Evolutionary conservation across 1,140 invertebrate genomes (phyloP).

Genomic region (Cataglyphis hispanica): DNA sequence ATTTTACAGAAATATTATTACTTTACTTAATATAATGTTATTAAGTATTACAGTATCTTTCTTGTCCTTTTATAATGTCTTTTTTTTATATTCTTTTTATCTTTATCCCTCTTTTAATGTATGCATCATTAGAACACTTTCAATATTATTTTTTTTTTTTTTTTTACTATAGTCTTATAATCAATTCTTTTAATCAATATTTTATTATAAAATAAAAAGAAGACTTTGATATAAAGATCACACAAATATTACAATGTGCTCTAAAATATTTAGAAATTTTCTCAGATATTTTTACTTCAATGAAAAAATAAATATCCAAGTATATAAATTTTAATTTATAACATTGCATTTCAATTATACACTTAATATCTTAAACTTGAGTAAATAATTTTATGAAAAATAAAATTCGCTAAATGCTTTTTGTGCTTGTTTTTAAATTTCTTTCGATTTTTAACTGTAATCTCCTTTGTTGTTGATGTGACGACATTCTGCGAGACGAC

Average conservation of each 20-base stretch:
- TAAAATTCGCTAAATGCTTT: background rate
- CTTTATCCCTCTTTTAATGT: background rate
- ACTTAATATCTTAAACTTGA: background rate
- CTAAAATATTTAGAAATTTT: background rate
- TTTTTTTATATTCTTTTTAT: background rate
- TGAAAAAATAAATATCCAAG: background rate
- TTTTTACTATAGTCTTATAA: background rate
- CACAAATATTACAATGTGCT: background rate
- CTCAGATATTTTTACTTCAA: background rate
- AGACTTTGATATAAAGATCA: background rate
- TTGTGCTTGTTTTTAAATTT: background rate
- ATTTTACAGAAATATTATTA: slow-evolving; percentile 75
- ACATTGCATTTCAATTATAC: background rate
- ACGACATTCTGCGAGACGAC: slow-evolving; percentile 22
- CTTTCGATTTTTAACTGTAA: background rate
- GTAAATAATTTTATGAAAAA: background rate
- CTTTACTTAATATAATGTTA: slow-evolving; percentile 55
- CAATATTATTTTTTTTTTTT: background rate
- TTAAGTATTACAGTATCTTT: background rate
- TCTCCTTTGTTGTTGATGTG: background rate
- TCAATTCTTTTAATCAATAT: background rate
- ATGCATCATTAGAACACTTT: background rate
- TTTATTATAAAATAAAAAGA: background rate
- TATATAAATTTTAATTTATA: background rate
- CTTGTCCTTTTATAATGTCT: background rate